Conservation (phyloP, 2,888 invertebrate species). For the Tetragonula carbonaria region DNA sequence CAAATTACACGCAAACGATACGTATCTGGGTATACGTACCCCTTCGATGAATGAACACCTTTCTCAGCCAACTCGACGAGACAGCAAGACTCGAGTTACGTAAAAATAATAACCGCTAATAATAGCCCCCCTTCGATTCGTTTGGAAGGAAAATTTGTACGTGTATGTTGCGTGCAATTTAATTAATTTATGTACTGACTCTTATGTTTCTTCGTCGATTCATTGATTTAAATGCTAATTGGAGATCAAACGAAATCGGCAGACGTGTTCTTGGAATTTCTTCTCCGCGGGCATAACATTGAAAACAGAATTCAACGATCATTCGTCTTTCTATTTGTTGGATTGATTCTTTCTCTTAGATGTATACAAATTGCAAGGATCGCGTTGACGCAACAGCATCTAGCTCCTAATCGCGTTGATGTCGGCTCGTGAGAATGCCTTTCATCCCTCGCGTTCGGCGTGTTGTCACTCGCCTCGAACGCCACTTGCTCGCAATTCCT, state of each 20-base stretch:
- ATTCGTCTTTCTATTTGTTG: too few relatives aligned
- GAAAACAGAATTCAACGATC: too few relatives aligned
- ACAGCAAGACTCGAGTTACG: background rate
- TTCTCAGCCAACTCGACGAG: background rate
- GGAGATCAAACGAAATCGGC: too few relatives aligned
- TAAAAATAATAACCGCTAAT: background rate
- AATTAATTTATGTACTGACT: background rate
- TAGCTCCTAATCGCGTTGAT: background rate
- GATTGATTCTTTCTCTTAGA: too few relatives aligned
- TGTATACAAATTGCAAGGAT: too few relatives aligned
- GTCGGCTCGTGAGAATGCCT: background rate
- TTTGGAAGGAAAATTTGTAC: background rate
- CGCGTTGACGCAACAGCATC: too few relatives aligned
- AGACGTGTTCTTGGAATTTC: too few relatives aligned
- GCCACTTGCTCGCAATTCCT: background rate
- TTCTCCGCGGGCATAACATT: too few relatives aligned
- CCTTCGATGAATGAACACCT: background rate
- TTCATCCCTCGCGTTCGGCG: background rate
- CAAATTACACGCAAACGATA: slow-evolving; percentile 37
- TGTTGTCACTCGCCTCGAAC: background rate
- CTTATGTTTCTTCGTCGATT: too few relatives aligned
- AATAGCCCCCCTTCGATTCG: background rate
- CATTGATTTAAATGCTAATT: too few relatives aligned
- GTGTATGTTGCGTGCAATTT: background rate
- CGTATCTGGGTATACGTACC: background rate